Percentiles rank a stretch among this genome's conserved stretches.
Evolutionary conservation across 2,113 vertebrate genomes (phyloP).

Genomic region (Hippocampus barbouri): DNA sequence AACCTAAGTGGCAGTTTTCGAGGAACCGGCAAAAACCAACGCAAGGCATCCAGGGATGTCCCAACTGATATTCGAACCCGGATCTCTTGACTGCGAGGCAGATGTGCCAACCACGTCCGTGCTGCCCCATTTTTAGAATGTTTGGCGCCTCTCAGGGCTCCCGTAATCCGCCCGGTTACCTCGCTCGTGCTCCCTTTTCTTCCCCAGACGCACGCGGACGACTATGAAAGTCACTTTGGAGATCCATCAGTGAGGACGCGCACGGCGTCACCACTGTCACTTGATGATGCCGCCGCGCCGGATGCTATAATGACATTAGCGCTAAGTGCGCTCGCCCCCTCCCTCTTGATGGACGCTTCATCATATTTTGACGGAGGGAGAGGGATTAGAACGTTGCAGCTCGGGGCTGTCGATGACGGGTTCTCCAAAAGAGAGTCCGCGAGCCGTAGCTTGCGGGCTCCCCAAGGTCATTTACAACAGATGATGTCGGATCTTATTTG

Average conservation of each 20-base stretch:
- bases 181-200: not conserved
- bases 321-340: conserved; percentile 32
- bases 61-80: not conserved
- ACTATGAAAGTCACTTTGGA: conserved; percentile 49
- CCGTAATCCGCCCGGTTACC: not conserved
- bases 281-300: conserved; percentile 22
- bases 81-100: no score
- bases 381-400: conserved; percentile 13
- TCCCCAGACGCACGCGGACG: not conserved
- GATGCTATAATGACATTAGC: conserved; percentile 52
- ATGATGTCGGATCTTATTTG: not conserved
- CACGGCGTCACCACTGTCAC: conserved; percentile 19
- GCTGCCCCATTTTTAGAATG: not conserved
- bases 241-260: conserved; percentile 20
- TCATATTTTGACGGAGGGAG: conserved; percentile 22
- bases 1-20: no score
- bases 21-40: not conserved
- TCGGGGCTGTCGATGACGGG: conserved; percentile 10
- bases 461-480: not conserved
- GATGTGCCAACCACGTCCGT: not conserved
- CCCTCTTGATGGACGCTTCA: conserved; percentile 41
- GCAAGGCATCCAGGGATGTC: not conserved
- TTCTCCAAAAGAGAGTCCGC: not conserved
- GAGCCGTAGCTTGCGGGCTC: not conserved
- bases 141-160: no score